phyloP scores from a whole-genome alignment of 2,797 vertebrate species.

The Myotis myotis region DNA sequence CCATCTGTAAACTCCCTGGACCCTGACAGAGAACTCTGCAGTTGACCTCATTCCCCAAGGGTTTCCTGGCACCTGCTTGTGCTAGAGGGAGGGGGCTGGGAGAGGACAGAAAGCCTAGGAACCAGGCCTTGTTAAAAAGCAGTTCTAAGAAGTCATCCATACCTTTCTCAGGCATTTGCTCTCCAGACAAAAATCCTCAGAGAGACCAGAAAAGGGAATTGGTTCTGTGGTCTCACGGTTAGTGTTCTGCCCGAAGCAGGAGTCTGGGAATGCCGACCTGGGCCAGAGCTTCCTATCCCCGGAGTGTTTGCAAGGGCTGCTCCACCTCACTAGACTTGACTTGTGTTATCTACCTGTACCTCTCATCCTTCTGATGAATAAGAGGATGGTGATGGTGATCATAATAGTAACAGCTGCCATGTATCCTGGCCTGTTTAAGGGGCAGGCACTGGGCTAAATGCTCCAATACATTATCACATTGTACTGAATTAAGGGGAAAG shows the following conservation, averaged over 20 bases:
- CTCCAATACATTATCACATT: neutral
- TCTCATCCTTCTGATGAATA: neutral
- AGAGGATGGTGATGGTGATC: neutral
- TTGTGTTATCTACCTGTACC: neutral
- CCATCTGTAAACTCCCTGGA: neutral
- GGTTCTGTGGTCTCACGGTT: neutral
- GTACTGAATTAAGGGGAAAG: neutral
- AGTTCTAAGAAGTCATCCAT: neutral
- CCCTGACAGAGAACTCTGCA: slow-evolving; percentile 7
- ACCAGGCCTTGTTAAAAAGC: neutral
- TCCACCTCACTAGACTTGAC: neutral
- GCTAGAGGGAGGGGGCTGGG: neutral
- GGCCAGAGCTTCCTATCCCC: neutral
- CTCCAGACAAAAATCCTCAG: neutral
- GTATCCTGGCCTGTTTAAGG: neutral
- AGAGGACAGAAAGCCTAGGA: neutral
- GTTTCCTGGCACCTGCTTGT: slow-evolving; percentile 48
- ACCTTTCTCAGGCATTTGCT: neutral
- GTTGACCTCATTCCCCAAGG: neutral
- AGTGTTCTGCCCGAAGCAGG: neutral
- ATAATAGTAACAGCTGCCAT: neutral
- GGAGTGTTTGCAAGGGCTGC: neutral
- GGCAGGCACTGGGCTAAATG: neutral
- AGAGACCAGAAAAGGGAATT: neutral
- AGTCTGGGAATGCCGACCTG: neutral